Conservation (phyloP, 2,888 invertebrate genomes). For the Laothoe populi region DNA sequence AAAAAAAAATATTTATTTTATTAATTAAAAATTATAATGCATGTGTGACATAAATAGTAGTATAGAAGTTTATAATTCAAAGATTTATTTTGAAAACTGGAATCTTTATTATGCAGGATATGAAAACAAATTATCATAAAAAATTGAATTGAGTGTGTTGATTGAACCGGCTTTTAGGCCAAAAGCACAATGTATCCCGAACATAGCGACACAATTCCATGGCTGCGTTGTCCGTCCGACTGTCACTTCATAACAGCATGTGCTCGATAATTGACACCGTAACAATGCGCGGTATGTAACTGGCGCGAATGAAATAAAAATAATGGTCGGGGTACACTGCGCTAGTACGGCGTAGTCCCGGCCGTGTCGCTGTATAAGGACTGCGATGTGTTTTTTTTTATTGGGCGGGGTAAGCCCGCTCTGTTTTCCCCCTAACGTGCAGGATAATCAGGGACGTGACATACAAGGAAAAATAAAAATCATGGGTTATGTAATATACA, state of each 20-base stretch:
- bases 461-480: too few relatives aligned
- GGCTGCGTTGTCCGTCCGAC: conserved; percentile 25
- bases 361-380: neutral
- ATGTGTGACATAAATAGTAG: too few relatives aligned
- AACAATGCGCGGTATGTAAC: conserved; percentile 49
- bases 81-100: too few relatives aligned
- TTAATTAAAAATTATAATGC: too few relatives aligned
- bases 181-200: neutral
- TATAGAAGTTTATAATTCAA: too few relatives aligned
- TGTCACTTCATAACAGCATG: conserved; percentile 30
- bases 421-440: too few relatives aligned
- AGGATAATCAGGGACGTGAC: too few relatives aligned
- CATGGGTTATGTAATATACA: too few relatives aligned
- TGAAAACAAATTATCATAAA: too few relatives aligned
- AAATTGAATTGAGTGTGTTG: neutral
- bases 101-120: too few relatives aligned
- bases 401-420: too few relatives aligned
- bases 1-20: too few relatives aligned
- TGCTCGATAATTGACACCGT: conserved; percentile 50
- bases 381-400: neutral
- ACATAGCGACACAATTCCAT: conserved; percentile 1
- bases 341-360: neutral
- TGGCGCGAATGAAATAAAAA: conserved; percentile 39
- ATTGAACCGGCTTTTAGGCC: neutral
- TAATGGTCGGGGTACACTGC: conserved; percentile 25